These are phyloP conservation scores for Alethe castanea DNA, from an alignment of 2,113 vertebrate genomes.

Conservation along the genomic window DNA sequence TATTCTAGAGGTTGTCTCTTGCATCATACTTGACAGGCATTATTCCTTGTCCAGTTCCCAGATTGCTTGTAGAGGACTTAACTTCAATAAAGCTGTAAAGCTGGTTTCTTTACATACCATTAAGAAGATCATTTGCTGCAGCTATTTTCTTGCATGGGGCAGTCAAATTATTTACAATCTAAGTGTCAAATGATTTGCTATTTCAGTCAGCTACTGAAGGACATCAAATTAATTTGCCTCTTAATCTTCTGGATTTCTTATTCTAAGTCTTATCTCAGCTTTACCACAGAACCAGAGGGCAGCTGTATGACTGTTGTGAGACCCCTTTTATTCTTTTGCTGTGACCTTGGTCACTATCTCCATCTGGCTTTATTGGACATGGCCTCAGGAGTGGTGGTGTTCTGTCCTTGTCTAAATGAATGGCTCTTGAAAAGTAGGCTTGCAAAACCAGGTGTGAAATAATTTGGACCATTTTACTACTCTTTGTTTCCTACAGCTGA, in stretches of 20 bases:
- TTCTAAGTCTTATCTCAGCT: background rate
- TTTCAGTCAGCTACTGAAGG: background rate
- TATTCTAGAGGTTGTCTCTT: background rate
- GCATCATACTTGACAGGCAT: background rate
- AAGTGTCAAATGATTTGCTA: background rate
- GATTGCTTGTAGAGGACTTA: background rate
- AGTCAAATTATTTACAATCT: background rate
- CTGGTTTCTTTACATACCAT: background rate
- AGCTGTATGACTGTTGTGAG: background rate
- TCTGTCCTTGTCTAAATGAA: background rate
- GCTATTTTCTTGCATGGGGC: background rate
- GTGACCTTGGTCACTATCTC: background rate
- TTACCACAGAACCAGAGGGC: background rate
- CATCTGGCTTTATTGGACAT: background rate
- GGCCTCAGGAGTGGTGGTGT: background rate
- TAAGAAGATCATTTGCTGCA: background rate
- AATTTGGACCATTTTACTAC: background rate
- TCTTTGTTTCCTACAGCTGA: background rate
- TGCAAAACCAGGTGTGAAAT: background rate
- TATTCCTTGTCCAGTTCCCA: background rate
- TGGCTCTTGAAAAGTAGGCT: background rate
- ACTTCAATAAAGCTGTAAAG: background rate
- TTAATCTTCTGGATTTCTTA: background rate
- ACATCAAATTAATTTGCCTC: background rate
- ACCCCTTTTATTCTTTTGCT: background rate